These are phyloP conservation scores for Glareola pratincola DNA, from an alignment of 2,113 vertebrate genomes.

Conservation along the genomic window DNA sequence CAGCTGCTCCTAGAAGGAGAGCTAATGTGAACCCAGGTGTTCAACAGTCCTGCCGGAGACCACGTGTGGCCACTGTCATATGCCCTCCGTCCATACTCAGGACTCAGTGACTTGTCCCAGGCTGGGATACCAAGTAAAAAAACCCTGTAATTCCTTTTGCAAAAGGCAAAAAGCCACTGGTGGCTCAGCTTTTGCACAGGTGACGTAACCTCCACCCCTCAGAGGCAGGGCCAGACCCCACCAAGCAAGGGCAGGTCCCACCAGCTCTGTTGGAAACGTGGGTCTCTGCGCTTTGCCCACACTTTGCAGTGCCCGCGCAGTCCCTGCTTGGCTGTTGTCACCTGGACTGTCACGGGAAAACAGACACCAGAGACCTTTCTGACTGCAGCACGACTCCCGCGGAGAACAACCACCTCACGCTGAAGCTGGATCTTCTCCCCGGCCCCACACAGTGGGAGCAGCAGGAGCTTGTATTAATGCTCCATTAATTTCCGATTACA, in stretches of 20 bases:
- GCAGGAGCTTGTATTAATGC: background rate
- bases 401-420: background rate
- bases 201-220: background rate
- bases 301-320: background rate
- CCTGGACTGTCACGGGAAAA: background rate
- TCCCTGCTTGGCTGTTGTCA: accelerated
- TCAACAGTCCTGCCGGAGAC: background rate
- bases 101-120: background rate
- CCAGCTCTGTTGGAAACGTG: background rate
- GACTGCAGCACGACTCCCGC: no score
- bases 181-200: background rate
- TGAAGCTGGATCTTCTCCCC: background rate
- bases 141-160: background rate
- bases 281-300: background rate
- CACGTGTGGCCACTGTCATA: accelerated
- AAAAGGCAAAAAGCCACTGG: background rate
- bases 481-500: background rate
- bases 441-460: background rate
- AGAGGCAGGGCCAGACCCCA: background rate
- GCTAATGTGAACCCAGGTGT: no score
- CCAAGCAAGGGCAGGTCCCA: background rate
- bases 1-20: background rate
- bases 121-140: background rate
- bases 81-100: accelerated
- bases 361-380: background rate